Base-by-base conservation (phyloP, 1,140 invertebrate species). In the Drosophila setifemur region DNA sequence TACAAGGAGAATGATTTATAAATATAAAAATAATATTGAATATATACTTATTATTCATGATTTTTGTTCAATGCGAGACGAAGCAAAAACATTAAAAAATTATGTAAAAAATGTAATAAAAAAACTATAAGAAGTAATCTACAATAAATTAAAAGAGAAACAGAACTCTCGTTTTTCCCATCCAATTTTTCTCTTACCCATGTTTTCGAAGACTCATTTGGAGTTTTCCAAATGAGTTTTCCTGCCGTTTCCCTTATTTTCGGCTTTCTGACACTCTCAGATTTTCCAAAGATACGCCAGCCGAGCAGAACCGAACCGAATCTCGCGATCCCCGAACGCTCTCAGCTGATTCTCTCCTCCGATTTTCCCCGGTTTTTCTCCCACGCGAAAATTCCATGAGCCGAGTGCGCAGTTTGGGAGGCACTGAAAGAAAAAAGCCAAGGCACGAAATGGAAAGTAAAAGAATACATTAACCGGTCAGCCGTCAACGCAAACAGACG, bases 391-490 rank as follows among this genome's bases (percentile, higher is more conserved):
- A 57, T 75, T 78, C 74, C 63, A 81, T 64, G 48, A 55, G 69
- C 42, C 12, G 64, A 64, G 55, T 48, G 61, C 11, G 57, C 57
- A 76, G 79, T 85, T 74, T 83, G 70, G 61, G 39, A 67, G 73
- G 70, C 57, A 83, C 33, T 83, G 79, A 47, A 35, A 45, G 54
- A 31, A 49, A 31, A 49, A 25, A 48, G 55, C 45, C 23, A 28
- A 42, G 52, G 48, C 47, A 52, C 52, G 66, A 83, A 85, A 83
- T 83, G 64, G 81, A 83, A 79, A 85, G 74, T 86, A 85, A 85
- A 79, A 67, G 58, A 68, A 74, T 63, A 71, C 79, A 83, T 83
- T 83, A 74, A 71, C 60, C 74, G 71, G 66, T 79, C 58, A 71
- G 48, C 74, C 81, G 75, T 79, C 79, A 71, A 44, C 6, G 79